phyloP scores from a whole-genome alignment of 2,797 vertebrate species.

The Nothura maculosa region DNA sequence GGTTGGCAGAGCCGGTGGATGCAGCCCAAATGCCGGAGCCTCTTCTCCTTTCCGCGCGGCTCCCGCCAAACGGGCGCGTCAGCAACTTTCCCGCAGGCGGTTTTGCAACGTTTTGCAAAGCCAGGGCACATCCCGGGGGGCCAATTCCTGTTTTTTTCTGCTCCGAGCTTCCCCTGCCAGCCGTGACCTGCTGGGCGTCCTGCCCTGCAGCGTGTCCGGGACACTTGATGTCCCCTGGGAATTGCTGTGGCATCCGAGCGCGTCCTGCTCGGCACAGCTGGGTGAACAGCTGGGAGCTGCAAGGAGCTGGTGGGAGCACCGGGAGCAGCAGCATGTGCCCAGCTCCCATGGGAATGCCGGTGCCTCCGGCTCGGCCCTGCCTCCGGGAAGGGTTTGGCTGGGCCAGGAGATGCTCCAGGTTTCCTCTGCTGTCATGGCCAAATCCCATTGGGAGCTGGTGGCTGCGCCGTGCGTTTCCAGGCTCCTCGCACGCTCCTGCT shows the following conservation, averaged over 20 bases:
- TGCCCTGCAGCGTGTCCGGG: no score
- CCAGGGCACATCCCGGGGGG: rapidly evolving
- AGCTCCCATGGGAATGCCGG: no score
- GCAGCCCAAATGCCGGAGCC: neutral
- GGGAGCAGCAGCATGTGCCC: neutral
- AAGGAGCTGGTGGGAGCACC: rapidly evolving
- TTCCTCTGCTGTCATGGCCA: neutral
- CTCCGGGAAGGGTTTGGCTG: no score
- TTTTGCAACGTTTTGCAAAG: slow-evolving; percentile 53
- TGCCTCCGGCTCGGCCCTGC: no score
- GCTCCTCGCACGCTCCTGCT: neutral
- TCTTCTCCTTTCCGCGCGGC: slow-evolving; percentile 12
- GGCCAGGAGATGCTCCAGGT: neutral
- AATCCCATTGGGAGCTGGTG: no score
- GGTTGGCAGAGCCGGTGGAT: neutral
- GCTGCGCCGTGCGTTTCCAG: neutral
- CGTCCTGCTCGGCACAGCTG: neutral
- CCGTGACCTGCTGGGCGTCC: no score
- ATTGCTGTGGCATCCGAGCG: rapidly evolving
- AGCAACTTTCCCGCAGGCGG: slow-evolving; percentile 20
- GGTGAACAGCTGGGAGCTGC: neutral
- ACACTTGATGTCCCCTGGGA: neutral
- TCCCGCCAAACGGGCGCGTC: neutral
- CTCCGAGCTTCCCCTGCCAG: neutral
- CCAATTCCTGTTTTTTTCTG: slow-evolving; percentile 48